These are phyloP conservation scores for Serripes groenlandicus DNA, from an alignment of 2,888 invertebrate species.

Conservation along the genomic window DNA sequence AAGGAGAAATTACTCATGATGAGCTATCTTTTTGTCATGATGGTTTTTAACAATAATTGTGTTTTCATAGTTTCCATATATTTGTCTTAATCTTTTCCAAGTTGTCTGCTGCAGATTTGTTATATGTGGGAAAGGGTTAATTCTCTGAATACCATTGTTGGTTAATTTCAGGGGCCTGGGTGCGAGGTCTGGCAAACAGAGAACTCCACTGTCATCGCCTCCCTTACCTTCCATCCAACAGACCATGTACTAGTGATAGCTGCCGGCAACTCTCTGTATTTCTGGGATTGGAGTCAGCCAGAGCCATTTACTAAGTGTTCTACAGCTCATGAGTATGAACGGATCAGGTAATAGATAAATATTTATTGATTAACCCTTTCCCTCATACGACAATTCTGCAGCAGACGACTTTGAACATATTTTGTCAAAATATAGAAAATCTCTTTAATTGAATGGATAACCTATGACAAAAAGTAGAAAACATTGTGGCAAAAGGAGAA, in stretches of 20 bases:
- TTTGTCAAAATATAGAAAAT: no score
- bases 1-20: neutral
- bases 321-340: slow-evolving; percentile 92
- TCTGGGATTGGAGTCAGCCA: slow-evolving; percentile 95
- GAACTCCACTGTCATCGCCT: slow-evolving; percentile 92
- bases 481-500: no score
- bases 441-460: no score
- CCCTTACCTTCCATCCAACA: slow-evolving; percentile 94
- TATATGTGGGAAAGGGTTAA: neutral
- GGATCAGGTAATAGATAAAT: slow-evolving; percentile 93
- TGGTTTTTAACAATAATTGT: neutral
- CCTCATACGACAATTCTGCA: no score
- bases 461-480: no score
- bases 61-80: no score
- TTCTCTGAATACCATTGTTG: neutral
- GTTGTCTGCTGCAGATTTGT: neutral
- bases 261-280: slow-evolving; percentile 93
- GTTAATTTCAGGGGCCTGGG: slow-evolving; percentile 90
- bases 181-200: slow-evolving; percentile 93
- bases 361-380: no score
- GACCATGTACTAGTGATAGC: slow-evolving; percentile 94
- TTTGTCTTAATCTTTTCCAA: no score
- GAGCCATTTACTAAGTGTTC: slow-evolving; percentile 91
- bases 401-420: no score
- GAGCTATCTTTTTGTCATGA: neutral